Base-by-base conservation (phyloP, 2,113 vertebrate genomes). In the Craseonycteris thonglongyai region DNA sequence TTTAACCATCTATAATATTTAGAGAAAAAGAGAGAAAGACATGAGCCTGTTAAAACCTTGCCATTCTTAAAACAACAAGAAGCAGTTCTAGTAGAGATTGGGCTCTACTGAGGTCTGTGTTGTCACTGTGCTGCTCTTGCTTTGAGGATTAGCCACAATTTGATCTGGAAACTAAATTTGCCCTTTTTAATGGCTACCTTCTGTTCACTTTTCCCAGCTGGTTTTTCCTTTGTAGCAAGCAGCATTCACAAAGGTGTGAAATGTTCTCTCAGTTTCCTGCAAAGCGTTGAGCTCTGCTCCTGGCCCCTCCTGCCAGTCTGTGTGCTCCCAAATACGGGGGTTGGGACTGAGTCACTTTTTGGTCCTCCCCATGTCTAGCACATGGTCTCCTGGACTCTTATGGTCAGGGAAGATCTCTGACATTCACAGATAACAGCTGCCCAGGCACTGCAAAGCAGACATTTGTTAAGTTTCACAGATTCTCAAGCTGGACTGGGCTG, bases 1-100 rank as follows among this genome's bases (percentile, higher is more conserved):
- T 97, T 95, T 94, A 33, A 45, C 68, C 56, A 14, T 95, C 56
- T n/a, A n/a, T n/a, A n/a, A n/a, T 96, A 15, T 79, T 84, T 81
- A 81, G 90, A 91, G 26, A 74, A 65, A 35, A 24, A 96, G 78
- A 71, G 76, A 86, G 83, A 94, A 80, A 84, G 56, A 66, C 69
- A 10, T 6, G 9, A 76, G 22, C 24, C 61, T 19, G 19, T 45
- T 54, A 56, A 74, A 80, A 19, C 78, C 59, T 80, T 86, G 54
- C 35, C 71, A 12, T 76, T 90, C 30, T 74, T 89, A 61, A 88
- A n/a, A 61, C 19, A 49, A 35, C 28, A 54, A 5, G 89, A 65
- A 45, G 45, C 33, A 21, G 38, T 58, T 89, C 80, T 51, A 38
- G 21, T 42, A 26, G 66, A 72, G 81, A 66, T 5, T 19, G 63